A percentile compares a stretch with the other conserved stretches of the same genome.
phyloP scores from a whole-genome alignment of 1,140 invertebrate species.

The Hylaeus volcanicus region DNA sequence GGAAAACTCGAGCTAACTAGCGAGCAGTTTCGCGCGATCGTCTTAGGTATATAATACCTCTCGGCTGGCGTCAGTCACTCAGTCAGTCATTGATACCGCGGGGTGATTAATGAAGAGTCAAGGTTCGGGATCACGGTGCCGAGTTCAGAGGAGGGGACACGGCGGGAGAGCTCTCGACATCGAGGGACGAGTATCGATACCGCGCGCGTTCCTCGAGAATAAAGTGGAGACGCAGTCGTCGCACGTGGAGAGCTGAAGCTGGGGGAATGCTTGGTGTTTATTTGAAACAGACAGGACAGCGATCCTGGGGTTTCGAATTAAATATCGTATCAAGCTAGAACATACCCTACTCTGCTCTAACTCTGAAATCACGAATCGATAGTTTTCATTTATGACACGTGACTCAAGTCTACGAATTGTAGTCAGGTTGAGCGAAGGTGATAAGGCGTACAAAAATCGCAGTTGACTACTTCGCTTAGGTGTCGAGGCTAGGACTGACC shows the following conservation, averaged over 20 bases:
- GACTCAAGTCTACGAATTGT: too few species aligned
- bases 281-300: constrained; percentile 5
- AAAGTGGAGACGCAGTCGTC: constrained; percentile 49
- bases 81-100: constrained; percentile 80
- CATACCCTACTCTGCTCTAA: too few species aligned
- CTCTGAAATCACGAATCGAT: too few species aligned
- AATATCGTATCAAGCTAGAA: too few species aligned
- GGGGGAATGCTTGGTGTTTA: constrained; percentile 27
- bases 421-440: too few species aligned
- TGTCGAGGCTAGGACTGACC: too few species aligned
- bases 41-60: constrained; percentile 74
- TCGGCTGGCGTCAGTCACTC: constrained; percentile 78
- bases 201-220: constrained; percentile 46
- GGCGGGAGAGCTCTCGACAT: constrained; percentile 66
- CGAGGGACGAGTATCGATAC: constrained; percentile 75
- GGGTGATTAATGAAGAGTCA: constrained; percentile 80
- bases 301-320: too few species aligned
- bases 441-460: too few species aligned
- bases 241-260: constrained; percentile 41
- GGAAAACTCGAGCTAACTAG: constrained; percentile 34
- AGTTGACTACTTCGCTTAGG: too few species aligned
- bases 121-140: constrained; percentile 78
- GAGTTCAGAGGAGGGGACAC: constrained; percentile 64
- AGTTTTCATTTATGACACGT: too few species aligned
- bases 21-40: constrained; percentile 67